Evolutionary conservation across 2,797 vertebrate genomes (phyloP), one percentile per base, ranked within the genome.

Genomic region (Paguma larvata): DNA sequence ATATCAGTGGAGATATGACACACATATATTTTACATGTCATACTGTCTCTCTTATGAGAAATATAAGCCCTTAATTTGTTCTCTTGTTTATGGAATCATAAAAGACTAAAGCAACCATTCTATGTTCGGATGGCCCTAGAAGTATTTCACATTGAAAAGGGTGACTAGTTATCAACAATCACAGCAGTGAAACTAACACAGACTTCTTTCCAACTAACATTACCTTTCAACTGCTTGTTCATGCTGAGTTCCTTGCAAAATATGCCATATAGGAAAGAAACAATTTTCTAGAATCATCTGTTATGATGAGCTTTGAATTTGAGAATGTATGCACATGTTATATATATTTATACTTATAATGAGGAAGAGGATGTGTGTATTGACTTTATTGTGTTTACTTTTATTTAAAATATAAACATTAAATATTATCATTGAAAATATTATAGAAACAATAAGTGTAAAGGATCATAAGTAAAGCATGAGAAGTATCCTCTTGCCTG

Each of bases 371-470:
- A 46, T 82, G 9, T 51, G 4, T 75, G 1, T 85, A 56, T 75
- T 92, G 53, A 51, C 13, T 5, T 65, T 21, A 73, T 59, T 75
- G 41, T 78, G 30, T 34, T 93, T 44, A 67, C 9, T 48, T 91
- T 88, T 73, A 3, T 32, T 70, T 68, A 83, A 87, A 62, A 56
- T 70, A 2, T 75, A 84, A 85, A 23, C 19, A 48, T 84, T 80
- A 75, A 59, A 59, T 90, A 62, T 30, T 94, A 93, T 53, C 41
- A n/a, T 62, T 91, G 38, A 80, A 75, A 97, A 70, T 89, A 62
- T 75, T 70, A 53, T 12, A 63, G 21, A 95, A 85, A 85, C 18
- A 59, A 85, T 14, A 59, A 34, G 3, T 75, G 1, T 67, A 89
- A 97, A 41, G 14, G 46, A 59, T 15, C 27, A 48, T 44, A 41